A percentile compares a stretch with the other conserved stretches of the same genome.
phyloP scores from a whole-genome alignment of 2,797 vertebrate genomes.

The Bufotes viridis region DNA sequence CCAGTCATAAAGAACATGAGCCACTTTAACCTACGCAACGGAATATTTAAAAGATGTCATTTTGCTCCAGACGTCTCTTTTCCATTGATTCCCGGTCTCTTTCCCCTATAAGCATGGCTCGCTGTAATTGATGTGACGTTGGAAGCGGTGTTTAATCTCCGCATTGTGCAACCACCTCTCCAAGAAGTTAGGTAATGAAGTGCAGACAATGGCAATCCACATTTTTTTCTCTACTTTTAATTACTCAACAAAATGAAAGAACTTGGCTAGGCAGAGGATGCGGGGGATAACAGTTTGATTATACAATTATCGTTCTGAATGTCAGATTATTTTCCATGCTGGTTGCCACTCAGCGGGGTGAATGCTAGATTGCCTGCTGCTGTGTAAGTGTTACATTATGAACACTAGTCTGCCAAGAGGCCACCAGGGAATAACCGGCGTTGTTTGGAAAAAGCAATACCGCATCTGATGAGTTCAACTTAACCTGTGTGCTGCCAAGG shows the following conservation, averaged over 20 bases:
- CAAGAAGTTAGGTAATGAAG: slow-evolving; percentile 30
- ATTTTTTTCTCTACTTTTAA: slow-evolving; percentile 33
- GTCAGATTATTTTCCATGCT: slow-evolving; percentile 58
- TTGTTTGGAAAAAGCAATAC: slow-evolving; percentile 29
- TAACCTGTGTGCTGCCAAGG: not conserved
- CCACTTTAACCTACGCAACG: not conserved
- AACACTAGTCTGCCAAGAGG: slow-evolving; percentile 38
- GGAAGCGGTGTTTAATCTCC: slow-evolving; percentile 30
- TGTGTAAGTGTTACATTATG: slow-evolving; percentile 32
- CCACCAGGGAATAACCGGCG: slow-evolving; percentile 38
- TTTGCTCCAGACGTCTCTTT: slow-evolving; percentile 9
- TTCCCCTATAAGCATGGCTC: slow-evolving; percentile 14
- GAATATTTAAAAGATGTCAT: not conserved
- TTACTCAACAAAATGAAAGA: slow-evolving; percentile 29
- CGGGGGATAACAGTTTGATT: slow-evolving; percentile 45
- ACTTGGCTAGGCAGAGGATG: slow-evolving; percentile 19
- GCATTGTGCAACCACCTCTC: slow-evolving; percentile 33
- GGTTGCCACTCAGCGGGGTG: slow-evolving; percentile 54
- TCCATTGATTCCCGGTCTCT: slow-evolving; percentile 21
- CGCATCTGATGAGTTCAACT: slow-evolving; percentile 5
- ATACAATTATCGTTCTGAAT: slow-evolving; percentile 53
- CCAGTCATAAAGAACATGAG: not conserved
- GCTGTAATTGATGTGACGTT: slow-evolving; percentile 37
- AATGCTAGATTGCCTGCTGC: slow-evolving; percentile 48
- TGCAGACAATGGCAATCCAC: slow-evolving; percentile 32